These are phyloP conservation scores for Montipora cactus DNA, from an alignment of 64 coral and sea anemone genomes.

Conservation along the genomic window DNA sequence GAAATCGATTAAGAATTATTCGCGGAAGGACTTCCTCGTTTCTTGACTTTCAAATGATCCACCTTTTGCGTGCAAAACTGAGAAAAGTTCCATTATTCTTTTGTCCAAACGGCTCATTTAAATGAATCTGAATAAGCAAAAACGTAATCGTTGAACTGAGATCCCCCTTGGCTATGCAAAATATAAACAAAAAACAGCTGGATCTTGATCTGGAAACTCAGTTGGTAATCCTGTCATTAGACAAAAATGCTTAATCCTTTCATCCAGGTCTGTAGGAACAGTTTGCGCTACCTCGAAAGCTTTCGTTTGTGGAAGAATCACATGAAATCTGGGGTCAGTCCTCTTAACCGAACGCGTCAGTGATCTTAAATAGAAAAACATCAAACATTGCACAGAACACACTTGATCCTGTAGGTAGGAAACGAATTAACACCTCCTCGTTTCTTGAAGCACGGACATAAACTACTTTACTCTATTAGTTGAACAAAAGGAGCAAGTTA, in stretches of 20 bases:
- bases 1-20: too few species aligned
- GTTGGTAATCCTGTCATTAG: background rate
- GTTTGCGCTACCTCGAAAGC: background rate
- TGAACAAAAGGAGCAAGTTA: background rate
- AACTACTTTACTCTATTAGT: background rate
- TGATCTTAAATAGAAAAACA: too few species aligned
- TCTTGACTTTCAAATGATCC: background rate
- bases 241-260: background rate
- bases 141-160: background rate
- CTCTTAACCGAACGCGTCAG: too few species aligned
- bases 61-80: background rate
- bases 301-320: background rate
- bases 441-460: background rate
- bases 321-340: background rate
- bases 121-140: background rate
- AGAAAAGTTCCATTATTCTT: background rate
- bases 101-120: background rate
- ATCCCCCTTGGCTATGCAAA: background rate
- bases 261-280: background rate
- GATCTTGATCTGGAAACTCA: background rate
- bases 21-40: background rate
- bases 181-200: slow-evolving; percentile 20
- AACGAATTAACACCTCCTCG: background rate
- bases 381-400: background rate
- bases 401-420: background rate